Conservation (phyloP, 2,888 invertebrate species). For the Campopleginae sp. region DNA sequence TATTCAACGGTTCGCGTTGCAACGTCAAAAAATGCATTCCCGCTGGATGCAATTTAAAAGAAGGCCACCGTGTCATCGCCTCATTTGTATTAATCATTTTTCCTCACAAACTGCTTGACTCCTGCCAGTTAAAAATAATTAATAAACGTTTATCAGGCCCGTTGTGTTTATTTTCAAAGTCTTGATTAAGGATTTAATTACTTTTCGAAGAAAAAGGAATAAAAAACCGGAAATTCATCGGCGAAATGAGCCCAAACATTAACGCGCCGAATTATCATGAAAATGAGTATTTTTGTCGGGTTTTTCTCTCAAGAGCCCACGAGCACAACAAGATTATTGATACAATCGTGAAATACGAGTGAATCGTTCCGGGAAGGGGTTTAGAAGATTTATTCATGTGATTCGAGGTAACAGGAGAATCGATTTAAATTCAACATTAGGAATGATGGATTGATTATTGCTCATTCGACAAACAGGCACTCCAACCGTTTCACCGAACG, state of each 20-base stretch:
- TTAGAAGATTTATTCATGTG: background rate
- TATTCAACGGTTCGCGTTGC: slow-evolving; percentile 15
- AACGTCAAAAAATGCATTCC: slow-evolving; percentile 28
- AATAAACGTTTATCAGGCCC: background rate
- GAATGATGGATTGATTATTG: background rate
- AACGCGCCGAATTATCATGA: background rate
- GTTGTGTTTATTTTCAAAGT: background rate
- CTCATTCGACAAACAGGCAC: background rate
- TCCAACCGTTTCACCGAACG: background rate
- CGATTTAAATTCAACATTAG: background rate
- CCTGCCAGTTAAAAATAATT: background rate
- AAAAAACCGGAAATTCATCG: background rate
- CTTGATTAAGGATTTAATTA: background rate
- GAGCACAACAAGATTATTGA: background rate
- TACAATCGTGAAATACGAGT: background rate
- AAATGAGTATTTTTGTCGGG: background rate
- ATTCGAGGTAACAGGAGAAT: background rate
- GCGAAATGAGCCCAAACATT: background rate
- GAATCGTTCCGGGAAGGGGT: background rate
- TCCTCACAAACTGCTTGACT: slow-evolving; percentile 41
- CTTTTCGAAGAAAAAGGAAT: background rate
- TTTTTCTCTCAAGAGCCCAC: background rate
- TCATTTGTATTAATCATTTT: slow-evolving; percentile 58
- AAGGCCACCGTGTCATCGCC: slow-evolving; percentile 65
- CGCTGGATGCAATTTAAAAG: slow-evolving; percentile 35